These are phyloP conservation scores for Fistularia commersonii DNA, from an alignment of 2,797 vertebrate species.

Conservation along the genomic window DNA sequence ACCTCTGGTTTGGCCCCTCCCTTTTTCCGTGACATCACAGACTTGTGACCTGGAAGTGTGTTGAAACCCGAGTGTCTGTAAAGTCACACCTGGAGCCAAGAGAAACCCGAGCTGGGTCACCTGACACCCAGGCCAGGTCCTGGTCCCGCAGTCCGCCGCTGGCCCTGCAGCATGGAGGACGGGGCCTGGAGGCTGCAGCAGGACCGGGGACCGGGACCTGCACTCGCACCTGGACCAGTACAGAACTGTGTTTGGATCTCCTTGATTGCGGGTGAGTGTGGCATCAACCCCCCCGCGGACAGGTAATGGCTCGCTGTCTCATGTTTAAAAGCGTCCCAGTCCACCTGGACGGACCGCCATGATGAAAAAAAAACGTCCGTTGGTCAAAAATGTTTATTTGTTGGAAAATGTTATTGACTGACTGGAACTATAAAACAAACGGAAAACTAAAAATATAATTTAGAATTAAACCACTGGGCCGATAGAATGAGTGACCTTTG, in stretches of 20 bases:
- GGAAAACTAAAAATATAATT: too few relatives aligned
- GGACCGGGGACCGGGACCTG: slow-evolving; percentile 17
- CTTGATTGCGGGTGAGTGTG: slow-evolving; percentile 72
- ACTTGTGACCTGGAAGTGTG: slow-evolving; percentile 13
- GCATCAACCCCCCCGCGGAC: background rate
- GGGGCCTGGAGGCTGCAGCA: slow-evolving; percentile 59
- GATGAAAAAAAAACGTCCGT: too few relatives aligned
- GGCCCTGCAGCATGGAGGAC: slow-evolving; percentile 70
- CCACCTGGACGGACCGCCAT: too few relatives aligned
- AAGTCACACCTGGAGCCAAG: slow-evolving; percentile 72
- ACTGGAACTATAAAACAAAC: too few relatives aligned
- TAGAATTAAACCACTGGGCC: too few relatives aligned
- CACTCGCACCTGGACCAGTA: background rate
- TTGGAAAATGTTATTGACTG: too few relatives aligned
- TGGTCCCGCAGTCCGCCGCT: slow-evolving; percentile 34
- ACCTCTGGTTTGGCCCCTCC: too few relatives aligned
- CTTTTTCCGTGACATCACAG: background rate
- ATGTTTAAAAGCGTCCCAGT: too few relatives aligned
- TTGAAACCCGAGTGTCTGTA: slow-evolving; percentile 62
- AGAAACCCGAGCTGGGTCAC: slow-evolving; percentile 61
- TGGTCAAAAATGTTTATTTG: too few relatives aligned
- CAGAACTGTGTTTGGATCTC: slow-evolving; percentile 76
- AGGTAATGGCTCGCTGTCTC: too few relatives aligned
- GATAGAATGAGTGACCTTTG: too few relatives aligned
- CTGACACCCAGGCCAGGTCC: slow-evolving; percentile 30